Percentiles rank a stretch among this genome's conserved stretches.
phyloP scores from a whole-genome alignment of 2,113 vertebrate species.

The Ibidorhyncha struthersii region DNA sequence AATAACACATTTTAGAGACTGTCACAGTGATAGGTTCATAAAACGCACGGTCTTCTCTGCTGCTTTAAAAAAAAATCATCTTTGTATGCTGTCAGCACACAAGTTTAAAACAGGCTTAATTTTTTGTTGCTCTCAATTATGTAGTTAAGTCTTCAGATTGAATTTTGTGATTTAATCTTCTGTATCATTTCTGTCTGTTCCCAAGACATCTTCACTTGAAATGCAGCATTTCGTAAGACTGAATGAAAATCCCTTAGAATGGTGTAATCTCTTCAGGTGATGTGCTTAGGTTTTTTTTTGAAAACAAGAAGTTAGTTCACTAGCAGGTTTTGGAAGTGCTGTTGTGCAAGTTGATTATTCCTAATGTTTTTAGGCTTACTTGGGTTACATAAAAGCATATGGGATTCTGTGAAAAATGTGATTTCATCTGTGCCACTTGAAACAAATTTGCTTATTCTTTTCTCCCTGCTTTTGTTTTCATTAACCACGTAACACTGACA shows the following conservation, averaged over 20 bases:
- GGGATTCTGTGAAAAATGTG: background rate
- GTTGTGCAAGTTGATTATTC: background rate
- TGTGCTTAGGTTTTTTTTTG: background rate
- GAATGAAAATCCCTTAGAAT: background rate
- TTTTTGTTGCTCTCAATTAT: background rate
- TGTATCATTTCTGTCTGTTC: background rate
- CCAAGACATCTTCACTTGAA: background rate
- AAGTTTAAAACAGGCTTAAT: background rate
- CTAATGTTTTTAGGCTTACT: background rate
- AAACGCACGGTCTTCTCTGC: background rate
- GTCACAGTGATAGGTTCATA: background rate
- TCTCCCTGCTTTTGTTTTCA: background rate
- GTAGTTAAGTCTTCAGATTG: background rate
- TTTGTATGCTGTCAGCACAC: background rate
- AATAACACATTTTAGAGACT: background rate
- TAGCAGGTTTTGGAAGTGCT: background rate
- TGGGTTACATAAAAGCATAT: background rate
- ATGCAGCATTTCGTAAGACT: background rate
- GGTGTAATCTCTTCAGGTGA: background rate
- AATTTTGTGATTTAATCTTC: background rate
- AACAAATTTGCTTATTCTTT: constrained; percentile 36
- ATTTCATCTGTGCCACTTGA: constrained; percentile 29
- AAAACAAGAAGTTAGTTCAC: background rate
- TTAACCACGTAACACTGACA: constrained; percentile 26
- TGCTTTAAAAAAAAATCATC: background rate